Conservation (phyloP, 2,888 invertebrate species). For the Cephus runcator region DNA sequence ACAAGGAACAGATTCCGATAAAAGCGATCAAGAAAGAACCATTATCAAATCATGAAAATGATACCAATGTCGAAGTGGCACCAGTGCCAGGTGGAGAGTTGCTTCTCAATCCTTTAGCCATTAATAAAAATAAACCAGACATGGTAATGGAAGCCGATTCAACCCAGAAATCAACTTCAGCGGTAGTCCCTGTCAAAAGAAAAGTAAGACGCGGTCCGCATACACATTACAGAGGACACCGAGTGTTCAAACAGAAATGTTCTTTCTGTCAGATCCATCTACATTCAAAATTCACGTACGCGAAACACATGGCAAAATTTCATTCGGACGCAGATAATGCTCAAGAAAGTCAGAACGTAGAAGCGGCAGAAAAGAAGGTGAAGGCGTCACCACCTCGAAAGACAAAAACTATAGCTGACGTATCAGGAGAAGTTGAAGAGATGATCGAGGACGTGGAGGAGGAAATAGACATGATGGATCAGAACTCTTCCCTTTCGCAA, state of each 20-base stretch:
- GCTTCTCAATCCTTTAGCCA: slow-evolving; percentile 50
- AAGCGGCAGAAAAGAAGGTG: not conserved
- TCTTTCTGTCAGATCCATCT: slow-evolving; percentile 53
- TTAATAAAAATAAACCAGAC: slow-evolving; percentile 37
- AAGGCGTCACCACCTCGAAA: not conserved
- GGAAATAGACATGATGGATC: slow-evolving; percentile 48
- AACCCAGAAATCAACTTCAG: slow-evolving; percentile 40
- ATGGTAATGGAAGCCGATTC: slow-evolving; percentile 55
- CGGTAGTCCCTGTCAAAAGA: slow-evolving; percentile 33
- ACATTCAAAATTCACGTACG: slow-evolving; percentile 54
- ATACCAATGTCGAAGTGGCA: slow-evolving; percentile 46
- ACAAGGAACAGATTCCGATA: slow-evolving; percentile 47
- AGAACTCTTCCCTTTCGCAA: slow-evolving; percentile 53
- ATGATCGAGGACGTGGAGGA: slow-evolving; percentile 47
- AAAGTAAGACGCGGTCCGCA: slow-evolving; percentile 50
- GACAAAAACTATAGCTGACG: not conserved
- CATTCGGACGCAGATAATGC: slow-evolving; percentile 33
- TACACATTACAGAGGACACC: slow-evolving; percentile 53
- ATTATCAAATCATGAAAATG: slow-evolving; percentile 59
- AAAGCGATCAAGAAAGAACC: slow-evolving; percentile 68
- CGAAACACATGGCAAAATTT: slow-evolving; percentile 57
- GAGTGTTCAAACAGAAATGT: slow-evolving; percentile 54
- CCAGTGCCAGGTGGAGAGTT: slow-evolving; percentile 44
- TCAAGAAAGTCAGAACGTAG: slow-evolving; percentile 2
- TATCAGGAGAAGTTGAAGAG: slow-evolving; percentile 15